Percentiles rank a stretch among this genome's conserved stretches.
These are phyloP conservation scores for Drosophila baimaii DNA, from an alignment of 1,140 invertebrate species.

Conservation along the genomic window DNA sequence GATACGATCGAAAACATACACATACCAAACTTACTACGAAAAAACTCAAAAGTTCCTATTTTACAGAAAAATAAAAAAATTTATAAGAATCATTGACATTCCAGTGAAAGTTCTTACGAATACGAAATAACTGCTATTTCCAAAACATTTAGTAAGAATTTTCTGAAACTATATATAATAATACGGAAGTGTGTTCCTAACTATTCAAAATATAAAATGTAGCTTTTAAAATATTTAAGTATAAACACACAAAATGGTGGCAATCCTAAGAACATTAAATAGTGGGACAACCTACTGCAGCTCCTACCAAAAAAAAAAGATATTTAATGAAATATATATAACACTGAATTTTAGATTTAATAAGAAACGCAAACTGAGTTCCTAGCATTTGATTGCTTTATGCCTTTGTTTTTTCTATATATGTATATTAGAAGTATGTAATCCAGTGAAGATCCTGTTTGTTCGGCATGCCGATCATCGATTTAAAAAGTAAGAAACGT, in stretches of 20 bases:
- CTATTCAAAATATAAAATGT: conserved; percentile 70
- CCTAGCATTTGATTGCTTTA: conserved; percentile 83
- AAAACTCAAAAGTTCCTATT: conserved; percentile 79
- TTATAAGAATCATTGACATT: conserved; percentile 52
- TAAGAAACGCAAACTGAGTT: conserved; percentile 76
- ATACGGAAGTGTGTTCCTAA: conserved; percentile 76
- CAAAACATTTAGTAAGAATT: conserved; percentile 49
- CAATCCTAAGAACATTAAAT: conserved; percentile 23
- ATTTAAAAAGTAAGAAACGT: background rate
- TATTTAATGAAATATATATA: conserved; percentile 27
- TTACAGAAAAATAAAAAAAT: conserved; percentile 48
- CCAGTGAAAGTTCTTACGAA: conserved; percentile 39
- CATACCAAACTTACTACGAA: conserved; percentile 50
- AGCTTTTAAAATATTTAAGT: conserved; percentile 54
- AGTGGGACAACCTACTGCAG: conserved; percentile 13
- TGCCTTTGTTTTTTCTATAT: conserved; percentile 73
- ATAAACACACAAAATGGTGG: conserved; percentile 27
- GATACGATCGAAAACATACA: conserved; percentile 18
- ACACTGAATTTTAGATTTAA: conserved; percentile 48
- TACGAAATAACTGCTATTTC: conserved; percentile 21
- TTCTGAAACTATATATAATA: conserved; percentile 30
- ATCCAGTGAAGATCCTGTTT: conserved; percentile 23
- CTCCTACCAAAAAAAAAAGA: conserved; percentile 24
- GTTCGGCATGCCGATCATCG: conserved; percentile 43
- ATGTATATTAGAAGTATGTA: conserved; percentile 51